These are phyloP conservation scores for Archegozetes longisetosus DNA, from an alignment of 1,140 invertebrate species.

Conservation along the genomic window DNA sequence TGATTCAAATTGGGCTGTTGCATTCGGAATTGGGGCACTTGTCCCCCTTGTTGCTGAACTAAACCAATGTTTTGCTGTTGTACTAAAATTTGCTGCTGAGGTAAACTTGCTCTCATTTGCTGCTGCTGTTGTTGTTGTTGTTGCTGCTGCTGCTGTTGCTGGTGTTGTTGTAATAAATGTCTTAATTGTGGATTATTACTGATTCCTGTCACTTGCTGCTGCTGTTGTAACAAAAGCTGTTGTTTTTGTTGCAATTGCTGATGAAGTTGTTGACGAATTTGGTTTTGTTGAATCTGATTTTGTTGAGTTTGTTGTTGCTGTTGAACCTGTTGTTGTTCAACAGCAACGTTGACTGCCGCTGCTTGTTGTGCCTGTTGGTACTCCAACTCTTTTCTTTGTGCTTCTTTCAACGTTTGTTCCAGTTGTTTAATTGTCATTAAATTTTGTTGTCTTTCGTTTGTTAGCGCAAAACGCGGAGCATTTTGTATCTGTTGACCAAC, in stretches of 20 bases:
- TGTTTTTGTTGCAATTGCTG: constrained; percentile 9
- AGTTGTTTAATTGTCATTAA: constrained; percentile 44
- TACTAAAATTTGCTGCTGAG: constrained; percentile 1
- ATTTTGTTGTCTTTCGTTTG: constrained; percentile 48
- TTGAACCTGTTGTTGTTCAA: constrained; percentile 12
- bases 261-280: constrained; percentile 7
- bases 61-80: background rate
- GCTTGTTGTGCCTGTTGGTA: constrained; percentile 36
- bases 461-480: no score
- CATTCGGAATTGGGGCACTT: background rate
- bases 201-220: constrained; percentile 16
- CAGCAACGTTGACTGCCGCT: background rate
- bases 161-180: constrained; percentile 21
- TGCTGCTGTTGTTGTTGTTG: constrained; percentile 13
- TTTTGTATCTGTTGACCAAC: no score
- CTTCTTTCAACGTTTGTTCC: constrained; percentile 51
- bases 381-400: constrained; percentile 57
- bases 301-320: constrained; percentile 15
- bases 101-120: background rate
- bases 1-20: background rate
- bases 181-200: constrained; percentile 20
- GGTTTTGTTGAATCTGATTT: constrained; percentile 13
- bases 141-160: background rate
- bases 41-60: background rate
- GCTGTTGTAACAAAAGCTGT: constrained; percentile 13